These are phyloP conservation scores for Sicus ferrugineus DNA, from an alignment of 2,888 invertebrate species.

Conservation along the genomic window DNA sequence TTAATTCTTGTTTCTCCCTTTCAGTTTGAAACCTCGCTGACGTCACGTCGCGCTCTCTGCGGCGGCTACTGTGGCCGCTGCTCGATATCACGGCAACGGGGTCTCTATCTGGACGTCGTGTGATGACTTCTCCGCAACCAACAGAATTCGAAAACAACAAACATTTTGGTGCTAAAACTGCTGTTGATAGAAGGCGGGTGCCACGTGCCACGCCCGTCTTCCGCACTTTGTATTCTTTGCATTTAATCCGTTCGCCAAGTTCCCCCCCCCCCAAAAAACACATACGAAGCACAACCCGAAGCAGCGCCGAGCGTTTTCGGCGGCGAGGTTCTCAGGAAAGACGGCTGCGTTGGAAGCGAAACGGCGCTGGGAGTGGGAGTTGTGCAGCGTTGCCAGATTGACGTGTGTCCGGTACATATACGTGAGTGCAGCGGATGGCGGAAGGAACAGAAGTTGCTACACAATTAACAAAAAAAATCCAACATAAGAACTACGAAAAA, in stretches of 20 bases:
- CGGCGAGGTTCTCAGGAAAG: not conserved
- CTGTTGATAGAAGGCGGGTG: constrained; percentile 17
- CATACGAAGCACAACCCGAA: not conserved
- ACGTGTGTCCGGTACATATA: too few species aligned
- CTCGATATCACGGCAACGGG: constrained; percentile 56
- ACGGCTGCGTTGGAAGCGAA: not conserved
- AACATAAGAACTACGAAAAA: too few species aligned
- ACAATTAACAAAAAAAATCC: too few species aligned
- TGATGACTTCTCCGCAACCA: constrained; percentile 65
- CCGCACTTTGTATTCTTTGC: constrained; percentile 43
- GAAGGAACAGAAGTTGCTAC: too few species aligned
- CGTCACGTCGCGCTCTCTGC: constrained; percentile 71
- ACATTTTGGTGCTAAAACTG: constrained; percentile 42
- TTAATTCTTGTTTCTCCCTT: constrained; percentile 41
- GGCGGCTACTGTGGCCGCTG: constrained; percentile 80
- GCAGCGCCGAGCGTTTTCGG: not conserved
- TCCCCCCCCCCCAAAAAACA: not conserved
- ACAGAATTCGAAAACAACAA: constrained; percentile 17
- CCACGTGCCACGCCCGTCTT: not conserved
- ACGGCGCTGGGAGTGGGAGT: too few species aligned
- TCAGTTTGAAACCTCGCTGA: constrained; percentile 65
- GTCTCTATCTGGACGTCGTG: constrained; percentile 60
- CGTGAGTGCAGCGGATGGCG: too few species aligned
- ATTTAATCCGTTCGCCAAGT: constrained; percentile 40
- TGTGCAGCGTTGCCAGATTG: not conserved